These are phyloP conservation scores for Eubasilissa regina DNA, from an alignment of 1,140 invertebrate genomes.

Conservation along the genomic window DNA sequence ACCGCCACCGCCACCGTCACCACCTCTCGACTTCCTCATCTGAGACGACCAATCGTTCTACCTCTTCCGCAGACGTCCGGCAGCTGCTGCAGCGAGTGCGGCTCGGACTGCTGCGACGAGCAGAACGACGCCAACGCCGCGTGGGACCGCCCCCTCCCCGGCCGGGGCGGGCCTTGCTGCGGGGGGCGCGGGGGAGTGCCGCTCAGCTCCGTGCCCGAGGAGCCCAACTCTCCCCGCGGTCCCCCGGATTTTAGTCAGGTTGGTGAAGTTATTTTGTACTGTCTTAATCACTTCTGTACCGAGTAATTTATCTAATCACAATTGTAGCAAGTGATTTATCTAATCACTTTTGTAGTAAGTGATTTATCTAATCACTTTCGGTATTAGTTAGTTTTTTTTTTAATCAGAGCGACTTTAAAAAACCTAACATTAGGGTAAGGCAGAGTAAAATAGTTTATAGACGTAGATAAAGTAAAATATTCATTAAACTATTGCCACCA, in stretches of 20 bases:
- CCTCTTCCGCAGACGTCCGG: constrained; percentile 42
- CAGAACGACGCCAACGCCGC: constrained; percentile 49
- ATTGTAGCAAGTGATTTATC: too few relatives aligned
- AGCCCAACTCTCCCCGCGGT: constrained; percentile 19
- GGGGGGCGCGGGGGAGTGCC: constrained; percentile 34
- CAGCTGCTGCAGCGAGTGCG: constrained; percentile 55
- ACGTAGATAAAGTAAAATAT: too few relatives aligned
- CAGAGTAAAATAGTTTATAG: too few relatives aligned
- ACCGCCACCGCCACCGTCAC: neutral
- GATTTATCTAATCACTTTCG: too few relatives aligned
- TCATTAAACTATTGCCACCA: too few relatives aligned
- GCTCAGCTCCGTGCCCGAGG: constrained; percentile 51
- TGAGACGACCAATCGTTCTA: neutral
- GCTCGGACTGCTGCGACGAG: constrained; percentile 50
- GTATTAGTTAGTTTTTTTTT: too few relatives aligned
- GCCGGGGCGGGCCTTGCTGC: constrained; percentile 1
- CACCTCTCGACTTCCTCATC: too few relatives aligned
- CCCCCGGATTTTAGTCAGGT: neutral
- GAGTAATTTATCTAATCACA: too few relatives aligned
- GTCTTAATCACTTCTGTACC: neutral
- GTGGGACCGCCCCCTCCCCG: neutral
- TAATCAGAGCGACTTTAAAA: too few relatives aligned
- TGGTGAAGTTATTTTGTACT: neutral
- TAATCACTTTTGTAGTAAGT: too few relatives aligned
- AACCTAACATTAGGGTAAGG: too few relatives aligned